These are phyloP conservation scores for Lytechinus pictus DNA, from an alignment of 35 echinoderm and acorn worm species.

Conservation along the genomic window DNA sequence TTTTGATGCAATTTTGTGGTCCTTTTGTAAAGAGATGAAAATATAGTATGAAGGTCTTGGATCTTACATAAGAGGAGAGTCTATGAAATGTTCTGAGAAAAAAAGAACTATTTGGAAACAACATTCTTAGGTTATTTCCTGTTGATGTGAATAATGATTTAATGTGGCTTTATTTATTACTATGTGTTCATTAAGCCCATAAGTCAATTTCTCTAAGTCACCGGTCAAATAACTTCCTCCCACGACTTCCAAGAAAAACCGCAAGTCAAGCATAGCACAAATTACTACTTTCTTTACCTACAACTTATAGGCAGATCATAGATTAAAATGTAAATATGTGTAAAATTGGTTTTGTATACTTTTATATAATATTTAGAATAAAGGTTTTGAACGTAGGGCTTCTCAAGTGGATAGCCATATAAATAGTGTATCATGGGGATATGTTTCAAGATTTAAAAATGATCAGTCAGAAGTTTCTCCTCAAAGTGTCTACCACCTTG, in stretches of 20 bases:
- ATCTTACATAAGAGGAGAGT: neutral
- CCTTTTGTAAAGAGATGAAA: neutral
- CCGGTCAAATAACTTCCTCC: neutral
- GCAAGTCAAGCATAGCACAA: neutral
- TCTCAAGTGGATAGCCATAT: neutral
- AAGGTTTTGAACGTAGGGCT: neutral
- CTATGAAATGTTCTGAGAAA: neutral
- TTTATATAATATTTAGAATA: neutral
- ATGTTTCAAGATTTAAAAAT: neutral
- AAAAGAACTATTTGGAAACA: neutral
- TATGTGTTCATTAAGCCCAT: neutral
- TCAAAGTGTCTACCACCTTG: too few species aligned
- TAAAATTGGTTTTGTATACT: neutral
- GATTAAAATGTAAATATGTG: neutral
- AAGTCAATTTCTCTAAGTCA: neutral
- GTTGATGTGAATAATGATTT: neutral
- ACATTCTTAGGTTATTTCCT: neutral
- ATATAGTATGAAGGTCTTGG: neutral
- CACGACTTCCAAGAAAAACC: neutral
- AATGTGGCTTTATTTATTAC: neutral
- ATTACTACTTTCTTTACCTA: neutral
- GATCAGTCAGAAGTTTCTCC: too few species aligned
- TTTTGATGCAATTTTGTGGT: neutral
- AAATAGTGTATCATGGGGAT: neutral
- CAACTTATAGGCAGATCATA: neutral